Conservation (phyloP, 2,797 vertebrate genomes). For the Podarcis siculus region DNA sequence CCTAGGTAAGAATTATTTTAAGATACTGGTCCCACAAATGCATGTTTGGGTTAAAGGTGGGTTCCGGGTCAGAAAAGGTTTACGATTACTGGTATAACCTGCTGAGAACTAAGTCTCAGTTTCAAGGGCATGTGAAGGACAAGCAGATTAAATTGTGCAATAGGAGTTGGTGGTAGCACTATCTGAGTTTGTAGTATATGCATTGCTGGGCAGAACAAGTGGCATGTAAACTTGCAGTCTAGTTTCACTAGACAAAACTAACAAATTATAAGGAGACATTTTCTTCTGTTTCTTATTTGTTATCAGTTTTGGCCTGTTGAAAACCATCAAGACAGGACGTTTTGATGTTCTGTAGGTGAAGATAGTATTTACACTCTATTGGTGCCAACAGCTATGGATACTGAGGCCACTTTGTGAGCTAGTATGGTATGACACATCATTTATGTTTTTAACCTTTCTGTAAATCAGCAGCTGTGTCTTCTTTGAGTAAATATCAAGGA, state of each 20-base stretch:
- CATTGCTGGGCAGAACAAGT: background rate
- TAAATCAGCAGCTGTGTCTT: conserved; percentile 30
- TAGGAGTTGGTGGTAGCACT: background rate
- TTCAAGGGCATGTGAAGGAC: background rate
- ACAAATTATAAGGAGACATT: background rate
- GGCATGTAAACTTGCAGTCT: background rate
- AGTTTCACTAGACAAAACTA: background rate
- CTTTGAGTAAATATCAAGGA: conserved; percentile 16
- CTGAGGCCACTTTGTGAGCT: background rate
- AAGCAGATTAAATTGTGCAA: background rate
- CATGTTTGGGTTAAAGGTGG: no score
- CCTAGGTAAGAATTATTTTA: no score
- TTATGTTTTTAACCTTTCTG: conserved; percentile 20
- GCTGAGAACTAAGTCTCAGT: background rate
- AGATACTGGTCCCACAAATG: no score
- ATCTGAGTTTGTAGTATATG: background rate
- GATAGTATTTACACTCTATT: background rate
- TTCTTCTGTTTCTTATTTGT: background rate
- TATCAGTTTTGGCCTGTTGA: background rate
- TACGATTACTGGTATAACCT: no score
- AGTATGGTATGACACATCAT: background rate
- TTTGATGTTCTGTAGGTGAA: background rate
- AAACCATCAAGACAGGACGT: background rate
- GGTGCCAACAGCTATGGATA: background rate
- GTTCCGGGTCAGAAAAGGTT: no score